phyloP scores from a whole-genome alignment of 2,113 vertebrate species.

The Ranitomeya imitator region DNA sequence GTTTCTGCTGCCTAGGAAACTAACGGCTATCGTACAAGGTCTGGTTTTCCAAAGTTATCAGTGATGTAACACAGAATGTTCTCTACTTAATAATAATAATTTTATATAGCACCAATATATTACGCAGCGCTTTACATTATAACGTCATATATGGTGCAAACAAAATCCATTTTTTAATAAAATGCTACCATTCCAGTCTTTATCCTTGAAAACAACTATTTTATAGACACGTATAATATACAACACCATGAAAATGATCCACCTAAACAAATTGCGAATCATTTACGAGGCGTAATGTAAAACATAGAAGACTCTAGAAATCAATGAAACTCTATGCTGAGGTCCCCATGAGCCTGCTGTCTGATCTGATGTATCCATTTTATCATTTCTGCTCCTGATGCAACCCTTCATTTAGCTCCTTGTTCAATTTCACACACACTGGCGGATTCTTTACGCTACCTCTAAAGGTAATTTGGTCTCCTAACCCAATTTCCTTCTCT shows the following conservation, averaged over 20 bases:
- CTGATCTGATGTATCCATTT: not conserved
- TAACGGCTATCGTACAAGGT: not conserved
- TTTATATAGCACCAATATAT: no score
- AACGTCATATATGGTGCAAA: no score
- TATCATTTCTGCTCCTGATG: not conserved
- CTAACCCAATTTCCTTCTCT: not conserved
- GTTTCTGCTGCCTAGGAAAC: not conserved
- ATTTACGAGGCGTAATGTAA: not conserved
- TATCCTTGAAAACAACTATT: not conserved
- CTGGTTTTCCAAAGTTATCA: not conserved
- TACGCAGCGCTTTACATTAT: no score
- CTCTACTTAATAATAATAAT: no score
- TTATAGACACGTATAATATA: not conserved
- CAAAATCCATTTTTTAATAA: no score
- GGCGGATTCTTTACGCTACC: constrained; percentile 2
- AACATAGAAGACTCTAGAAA: not conserved
- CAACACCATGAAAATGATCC: not conserved
- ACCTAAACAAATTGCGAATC: constrained; percentile 1
- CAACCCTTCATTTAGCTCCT: not conserved
- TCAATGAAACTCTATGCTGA: not conserved
- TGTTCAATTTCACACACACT: constrained; percentile 22
- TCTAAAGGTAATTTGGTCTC: constrained; percentile 8
- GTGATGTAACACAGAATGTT: not conserved
- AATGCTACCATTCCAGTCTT: not conserved
- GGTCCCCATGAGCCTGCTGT: not conserved